Evolutionary conservation across 2,113 vertebrate genomes (phyloP).

Genomic region (Phaetusa simplex): DNA sequence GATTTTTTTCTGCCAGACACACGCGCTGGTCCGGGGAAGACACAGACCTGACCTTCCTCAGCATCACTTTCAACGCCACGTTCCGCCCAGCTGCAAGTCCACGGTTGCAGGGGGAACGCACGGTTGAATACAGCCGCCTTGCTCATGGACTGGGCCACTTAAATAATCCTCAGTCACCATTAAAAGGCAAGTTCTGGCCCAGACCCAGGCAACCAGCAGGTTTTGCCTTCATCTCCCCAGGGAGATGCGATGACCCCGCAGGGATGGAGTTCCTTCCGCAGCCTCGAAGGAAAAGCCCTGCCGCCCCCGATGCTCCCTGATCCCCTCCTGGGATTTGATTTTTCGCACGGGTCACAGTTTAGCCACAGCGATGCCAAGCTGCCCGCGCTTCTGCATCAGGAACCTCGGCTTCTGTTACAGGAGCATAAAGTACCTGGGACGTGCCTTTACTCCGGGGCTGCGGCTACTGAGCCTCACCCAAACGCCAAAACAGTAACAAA

Average conservation of each 20-base stretch:
- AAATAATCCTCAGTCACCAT: rapidly evolving
- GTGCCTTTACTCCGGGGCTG: neutral
- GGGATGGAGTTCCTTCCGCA: neutral
- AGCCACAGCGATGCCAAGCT: neutral
- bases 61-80: neutral
- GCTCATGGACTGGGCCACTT: neutral
- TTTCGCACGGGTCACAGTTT: neutral
- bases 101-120: neutral
- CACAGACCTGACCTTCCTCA: neutral
- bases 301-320: rapidly evolving
- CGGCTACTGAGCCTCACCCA: neutral
- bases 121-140: neutral
- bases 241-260: neutral
- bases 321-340: neutral
- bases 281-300: neutral
- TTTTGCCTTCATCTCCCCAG: neutral
- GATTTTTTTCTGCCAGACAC: neutral
- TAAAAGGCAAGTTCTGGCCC: neutral
- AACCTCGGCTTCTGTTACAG: neutral
- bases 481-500: neutral
- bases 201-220: neutral
- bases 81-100: neutral
- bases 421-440: neutral
- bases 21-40: neutral
- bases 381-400: neutral